phyloP scores from a whole-genome alignment of 2,888 invertebrate genomes.

The Rosalia funebris region DNA sequence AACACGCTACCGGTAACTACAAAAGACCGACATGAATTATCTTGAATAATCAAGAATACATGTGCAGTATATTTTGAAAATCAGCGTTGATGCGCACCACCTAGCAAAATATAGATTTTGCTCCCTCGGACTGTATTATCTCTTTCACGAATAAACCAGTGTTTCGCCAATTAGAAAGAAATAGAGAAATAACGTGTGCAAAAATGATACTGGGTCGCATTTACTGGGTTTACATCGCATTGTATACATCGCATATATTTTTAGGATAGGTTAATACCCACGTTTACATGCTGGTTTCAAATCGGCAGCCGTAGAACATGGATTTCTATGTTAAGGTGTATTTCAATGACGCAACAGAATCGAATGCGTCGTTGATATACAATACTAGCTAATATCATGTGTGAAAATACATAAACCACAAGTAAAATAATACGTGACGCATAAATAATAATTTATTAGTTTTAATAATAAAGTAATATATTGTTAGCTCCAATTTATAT shows the following conservation, averaged over 20 bases:
- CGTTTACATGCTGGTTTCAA: slow-evolving; percentile 8
- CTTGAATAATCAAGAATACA: slow-evolving; percentile 11
- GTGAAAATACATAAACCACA: too few relatives aligned
- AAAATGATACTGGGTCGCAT: background rate
- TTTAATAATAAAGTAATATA: too few relatives aligned
- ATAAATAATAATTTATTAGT: too few relatives aligned
- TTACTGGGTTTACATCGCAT: background rate
- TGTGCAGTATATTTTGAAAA: slow-evolving; percentile 10
- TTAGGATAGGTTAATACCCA: slow-evolving; percentile 5
- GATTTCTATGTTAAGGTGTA: background rate
- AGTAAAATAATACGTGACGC: too few relatives aligned
- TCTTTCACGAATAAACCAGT: background rate
- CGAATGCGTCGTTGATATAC: too few relatives aligned
- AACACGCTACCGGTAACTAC: slow-evolving; percentile 18
- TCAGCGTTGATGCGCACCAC: slow-evolving; percentile 4
- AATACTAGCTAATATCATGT: too few relatives aligned
- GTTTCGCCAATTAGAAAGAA: background rate
- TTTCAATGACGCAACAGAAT: too few relatives aligned
- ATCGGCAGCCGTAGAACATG: background rate
- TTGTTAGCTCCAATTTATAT: too few relatives aligned
- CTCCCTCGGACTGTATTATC: background rate
- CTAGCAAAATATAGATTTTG: background rate
- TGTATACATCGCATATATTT: background rate
- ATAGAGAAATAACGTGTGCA: background rate
- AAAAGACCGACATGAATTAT: slow-evolving; percentile 17